A percentile compares a stretch with the other conserved stretches of the same genome.
These are phyloP conservation scores for Tiliqua scincoides DNA, from an alignment of 2,113 vertebrate genomes.

Conservation along the genomic window DNA sequence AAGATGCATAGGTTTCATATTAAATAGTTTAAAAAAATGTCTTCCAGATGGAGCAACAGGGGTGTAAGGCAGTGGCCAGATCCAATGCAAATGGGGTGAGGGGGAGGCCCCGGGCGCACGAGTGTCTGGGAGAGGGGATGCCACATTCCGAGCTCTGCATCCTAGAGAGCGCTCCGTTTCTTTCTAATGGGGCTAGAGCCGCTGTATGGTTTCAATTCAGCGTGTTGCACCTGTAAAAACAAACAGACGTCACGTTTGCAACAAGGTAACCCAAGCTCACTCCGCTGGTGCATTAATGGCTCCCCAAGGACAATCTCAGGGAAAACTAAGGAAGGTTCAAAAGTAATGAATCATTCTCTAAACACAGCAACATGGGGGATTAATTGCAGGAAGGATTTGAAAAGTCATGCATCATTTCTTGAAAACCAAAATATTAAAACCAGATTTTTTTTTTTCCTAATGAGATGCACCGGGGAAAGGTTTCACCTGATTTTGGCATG, in stretches of 20 bases:
- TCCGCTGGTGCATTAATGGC: slow-evolving; percentile 87
- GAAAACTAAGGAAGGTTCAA: slow-evolving; percentile 86
- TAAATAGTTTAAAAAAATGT: not conserved
- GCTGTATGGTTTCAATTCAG: slow-evolving; percentile 83
- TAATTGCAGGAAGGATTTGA: slow-evolving; percentile 98
- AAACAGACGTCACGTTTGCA: slow-evolving; percentile 85
- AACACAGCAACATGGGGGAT: slow-evolving; percentile 96
- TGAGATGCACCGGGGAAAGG: slow-evolving; percentile 60
- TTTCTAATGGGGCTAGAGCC: slow-evolving; percentile 84
- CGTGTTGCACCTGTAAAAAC: slow-evolving; percentile 98
- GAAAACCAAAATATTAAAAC: slow-evolving; percentile 91
- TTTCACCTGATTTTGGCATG: slow-evolving; percentile 67
- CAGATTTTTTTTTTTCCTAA: slow-evolving; percentile 80
- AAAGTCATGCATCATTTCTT: slow-evolving; percentile 92
- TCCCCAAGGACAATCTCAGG: slow-evolving; percentile 85
- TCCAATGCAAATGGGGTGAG: not conserved
- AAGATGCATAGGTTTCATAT: not conserved
- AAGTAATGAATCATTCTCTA: slow-evolving; percentile 99
- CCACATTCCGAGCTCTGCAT: slow-evolving; percentile 20
- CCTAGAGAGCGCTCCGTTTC: slow-evolving; percentile 80
- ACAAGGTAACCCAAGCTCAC: slow-evolving; percentile 91
- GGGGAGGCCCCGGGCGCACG: fast-evolving
- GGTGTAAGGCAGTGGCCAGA: not conserved
- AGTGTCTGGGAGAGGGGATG: not conserved
- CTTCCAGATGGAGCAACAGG: not conserved